Percentiles rank a stretch among this genome's conserved stretches.
phyloP scores from a whole-genome alignment of 2,888 invertebrate genomes.

The Noctua pronuba region DNA sequence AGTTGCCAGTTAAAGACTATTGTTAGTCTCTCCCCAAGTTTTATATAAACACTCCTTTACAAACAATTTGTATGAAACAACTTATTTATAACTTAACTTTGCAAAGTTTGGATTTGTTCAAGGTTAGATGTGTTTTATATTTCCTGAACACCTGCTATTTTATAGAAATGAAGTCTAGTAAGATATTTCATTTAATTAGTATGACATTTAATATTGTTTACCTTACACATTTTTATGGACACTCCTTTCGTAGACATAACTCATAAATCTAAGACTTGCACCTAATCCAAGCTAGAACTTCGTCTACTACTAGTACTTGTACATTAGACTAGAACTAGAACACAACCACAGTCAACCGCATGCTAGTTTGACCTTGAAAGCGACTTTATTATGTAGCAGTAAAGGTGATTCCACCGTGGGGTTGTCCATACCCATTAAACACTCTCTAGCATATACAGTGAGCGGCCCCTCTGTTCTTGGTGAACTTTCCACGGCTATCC shows the following conservation, averaged over 20 bases:
- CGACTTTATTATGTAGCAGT: slow-evolving; percentile 1
- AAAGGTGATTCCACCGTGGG: neutral
- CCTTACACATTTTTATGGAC: neutral
- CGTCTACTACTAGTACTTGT: neutral
- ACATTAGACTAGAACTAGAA: neutral
- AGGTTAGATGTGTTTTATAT: neutral
- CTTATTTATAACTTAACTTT: slow-evolving; percentile 6
- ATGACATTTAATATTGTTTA: neutral
- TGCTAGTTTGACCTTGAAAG: neutral
- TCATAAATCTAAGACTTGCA: neutral
- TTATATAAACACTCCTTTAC: slow-evolving; percentile 11
- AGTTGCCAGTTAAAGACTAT: neutral
- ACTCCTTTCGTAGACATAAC: neutral
- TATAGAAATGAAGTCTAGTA: neutral
- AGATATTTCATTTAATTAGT: neutral
- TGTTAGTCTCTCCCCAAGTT: slow-evolving; percentile 11
- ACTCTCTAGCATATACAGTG: neutral
- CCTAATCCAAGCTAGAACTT: neutral
- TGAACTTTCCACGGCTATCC: no score
- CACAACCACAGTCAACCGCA: slow-evolving; percentile 12
- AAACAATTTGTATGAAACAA: slow-evolving; percentile 12
- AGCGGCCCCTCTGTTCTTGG: neutral
- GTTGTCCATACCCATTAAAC: neutral
- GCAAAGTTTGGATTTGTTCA: neutral
- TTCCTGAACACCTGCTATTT: neutral